Conservation (phyloP, 2,888 invertebrate species). For the Ditylenchus weischeri region DNA sequence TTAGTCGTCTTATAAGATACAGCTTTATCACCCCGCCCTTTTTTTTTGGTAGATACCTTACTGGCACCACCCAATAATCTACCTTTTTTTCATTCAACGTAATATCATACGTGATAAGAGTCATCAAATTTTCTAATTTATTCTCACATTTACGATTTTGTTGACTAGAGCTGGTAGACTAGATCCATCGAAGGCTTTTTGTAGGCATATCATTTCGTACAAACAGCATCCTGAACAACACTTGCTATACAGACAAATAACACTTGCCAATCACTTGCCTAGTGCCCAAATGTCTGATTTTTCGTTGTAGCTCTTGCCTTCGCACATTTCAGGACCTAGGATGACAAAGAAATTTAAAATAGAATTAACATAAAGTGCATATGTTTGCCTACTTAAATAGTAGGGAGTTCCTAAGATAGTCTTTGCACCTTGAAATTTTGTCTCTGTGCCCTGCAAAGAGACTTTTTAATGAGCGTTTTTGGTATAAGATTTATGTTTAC, state of each 20-base stretch:
- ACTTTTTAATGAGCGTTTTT: too few relatives aligned
- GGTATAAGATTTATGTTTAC: too few relatives aligned
- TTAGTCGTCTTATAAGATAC: too few relatives aligned
- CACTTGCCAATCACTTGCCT: not conserved
- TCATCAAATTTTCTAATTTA: too few relatives aligned
- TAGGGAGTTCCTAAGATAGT: conserved; percentile 64
- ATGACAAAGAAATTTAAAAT: too few relatives aligned
- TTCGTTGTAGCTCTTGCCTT: conserved; percentile 73
- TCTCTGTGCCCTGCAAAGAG: conserved; percentile 63
- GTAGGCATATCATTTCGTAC: conserved; percentile 73
- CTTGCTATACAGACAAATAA: too few relatives aligned
- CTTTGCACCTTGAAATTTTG: conserved; percentile 60
- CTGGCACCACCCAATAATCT: too few relatives aligned
- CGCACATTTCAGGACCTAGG: conserved; percentile 63
- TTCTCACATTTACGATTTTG: conserved; percentile 69
- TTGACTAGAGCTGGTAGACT: conserved; percentile 73
- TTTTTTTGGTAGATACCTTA: too few relatives aligned
- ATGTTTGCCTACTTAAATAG: conserved; percentile 63
- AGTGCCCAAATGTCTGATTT: conserved; percentile 78
- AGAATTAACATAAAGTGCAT: conserved; percentile 3
- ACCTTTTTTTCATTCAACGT: too few relatives aligned
- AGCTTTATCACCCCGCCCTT: too few relatives aligned
- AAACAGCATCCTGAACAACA: conserved; percentile 68
- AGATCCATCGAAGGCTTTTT: conserved; percentile 72
- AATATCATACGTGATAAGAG: too few relatives aligned